Conservation (phyloP, 2,113 vertebrate species). For the Ardeotis arabs region DNA sequence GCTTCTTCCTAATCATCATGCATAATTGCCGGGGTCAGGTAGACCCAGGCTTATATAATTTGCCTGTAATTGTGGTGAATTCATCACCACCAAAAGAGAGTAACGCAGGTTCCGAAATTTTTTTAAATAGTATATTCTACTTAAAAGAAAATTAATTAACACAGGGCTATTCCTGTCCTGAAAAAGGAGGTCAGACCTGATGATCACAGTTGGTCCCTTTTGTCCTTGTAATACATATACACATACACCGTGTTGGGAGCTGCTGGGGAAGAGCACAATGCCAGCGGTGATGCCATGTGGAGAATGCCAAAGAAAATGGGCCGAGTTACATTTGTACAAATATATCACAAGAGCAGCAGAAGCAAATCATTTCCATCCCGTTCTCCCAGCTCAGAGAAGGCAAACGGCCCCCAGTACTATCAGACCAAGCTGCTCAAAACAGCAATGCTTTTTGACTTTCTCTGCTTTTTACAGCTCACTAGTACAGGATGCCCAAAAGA, state of each 20-base stretch:
- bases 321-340: slow-evolving; percentile 36
- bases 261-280: neutral
- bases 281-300: neutral
- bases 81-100: slow-evolving; percentile 11
- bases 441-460: neutral
- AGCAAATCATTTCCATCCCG: neutral
- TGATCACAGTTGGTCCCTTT: slow-evolving; percentile 55
- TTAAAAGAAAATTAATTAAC: slow-evolving; percentile 70
- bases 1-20: neutral
- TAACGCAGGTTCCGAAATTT: slow-evolving; percentile 15
- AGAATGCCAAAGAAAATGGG: slow-evolving; percentile 12
- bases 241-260: neutral
- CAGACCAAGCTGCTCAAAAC: neutral
- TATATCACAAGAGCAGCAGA: slow-evolving; percentile 17
- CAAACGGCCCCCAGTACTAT: neutral
- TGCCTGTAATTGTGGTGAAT: slow-evolving; percentile 33
- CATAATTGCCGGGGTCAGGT: neutral
- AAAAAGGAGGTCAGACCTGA: slow-evolving; percentile 61
- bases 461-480: neutral
- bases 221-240: slow-evolving; percentile 68
- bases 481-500: neutral
- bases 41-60: slow-evolving; percentile 45
- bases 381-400: neutral
- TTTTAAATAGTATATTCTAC: slow-evolving; percentile 64
- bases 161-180: slow-evolving; percentile 57